Evolutionary conservation across 2,797 vertebrate genomes (phyloP).

Genomic region (Bovichtus variegatus): DNA sequence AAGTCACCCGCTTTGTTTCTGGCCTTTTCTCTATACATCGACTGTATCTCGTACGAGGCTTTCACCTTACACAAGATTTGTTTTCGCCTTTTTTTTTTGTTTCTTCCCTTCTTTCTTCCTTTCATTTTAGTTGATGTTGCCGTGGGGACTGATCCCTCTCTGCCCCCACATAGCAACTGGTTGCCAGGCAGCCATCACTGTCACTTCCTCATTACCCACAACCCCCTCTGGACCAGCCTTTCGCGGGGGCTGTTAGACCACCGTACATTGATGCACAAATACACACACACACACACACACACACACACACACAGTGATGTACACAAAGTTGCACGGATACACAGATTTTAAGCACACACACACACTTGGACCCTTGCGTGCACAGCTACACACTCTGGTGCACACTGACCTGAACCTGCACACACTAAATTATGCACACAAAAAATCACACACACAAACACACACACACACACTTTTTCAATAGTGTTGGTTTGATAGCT

Average conservation of each 20-base stretch:
- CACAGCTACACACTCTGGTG: background rate
- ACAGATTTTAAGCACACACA: conserved; percentile 22
- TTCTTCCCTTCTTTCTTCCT: conserved; percentile 58
- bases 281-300: conserved; percentile 31
- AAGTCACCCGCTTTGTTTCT: conserved; percentile 30
- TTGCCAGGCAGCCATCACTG: conserved; percentile 85
- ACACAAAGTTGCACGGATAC: conserved; percentile 21
- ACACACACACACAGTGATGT: conserved; percentile 27
- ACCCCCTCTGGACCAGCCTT: conserved; percentile 73
- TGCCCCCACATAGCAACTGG: conserved; percentile 78
- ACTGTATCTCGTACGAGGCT: conserved; percentile 36
- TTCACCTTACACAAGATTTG: conserved; percentile 70
- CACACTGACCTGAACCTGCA: conserved; percentile 36
- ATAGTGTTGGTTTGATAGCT: conserved; percentile 66
- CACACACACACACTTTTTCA: conserved; percentile 51
- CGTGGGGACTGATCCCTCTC: conserved; percentile 73
- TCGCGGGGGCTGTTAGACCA: conserved; percentile 69
- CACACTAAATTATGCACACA: conserved; percentile 18
- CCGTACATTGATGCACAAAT: conserved; percentile 46
- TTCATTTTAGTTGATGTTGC: conserved; percentile 80
- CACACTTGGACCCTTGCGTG: conserved; percentile 19
- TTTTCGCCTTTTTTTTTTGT: conserved; percentile 27
- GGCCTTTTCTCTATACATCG: conserved; percentile 33
- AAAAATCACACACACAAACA: conserved; percentile 12
- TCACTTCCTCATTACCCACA: conserved; percentile 88